These are phyloP conservation scores for Lateolabrax maculatus DNA, from an alignment of 2,797 vertebrate genomes.

Conservation along the genomic window DNA sequence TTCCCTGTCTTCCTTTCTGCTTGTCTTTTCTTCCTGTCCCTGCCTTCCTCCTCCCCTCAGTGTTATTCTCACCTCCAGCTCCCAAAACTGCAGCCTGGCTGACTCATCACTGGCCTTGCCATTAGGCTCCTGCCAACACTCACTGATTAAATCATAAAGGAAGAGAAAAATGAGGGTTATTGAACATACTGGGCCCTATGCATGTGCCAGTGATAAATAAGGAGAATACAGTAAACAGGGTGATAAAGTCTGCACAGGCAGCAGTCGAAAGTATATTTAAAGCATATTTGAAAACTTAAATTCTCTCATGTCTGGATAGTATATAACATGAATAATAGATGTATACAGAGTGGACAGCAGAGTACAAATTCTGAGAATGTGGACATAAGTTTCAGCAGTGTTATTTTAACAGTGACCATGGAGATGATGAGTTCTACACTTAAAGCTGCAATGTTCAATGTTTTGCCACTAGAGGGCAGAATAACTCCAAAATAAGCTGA, in stretches of 20 bases:
- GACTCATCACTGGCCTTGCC: conserved; percentile 86
- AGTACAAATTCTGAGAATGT: conserved; percentile 41
- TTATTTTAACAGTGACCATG: conserved; percentile 45
- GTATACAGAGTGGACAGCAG: conserved; percentile 40
- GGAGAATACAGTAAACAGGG: conserved; percentile 66
- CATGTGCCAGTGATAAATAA: conserved; percentile 74
- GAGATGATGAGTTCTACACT: conserved; percentile 33
- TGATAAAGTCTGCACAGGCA: conserved; percentile 60
- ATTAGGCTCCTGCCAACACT: conserved; percentile 85
- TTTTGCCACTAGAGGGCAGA: conserved; percentile 73
- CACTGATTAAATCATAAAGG: conserved; percentile 85
- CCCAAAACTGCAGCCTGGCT: conserved; percentile 83
- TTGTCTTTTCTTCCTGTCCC: conserved; percentile 71
- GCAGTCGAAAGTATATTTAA: conserved; percentile 59
- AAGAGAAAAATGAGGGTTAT: conserved; percentile 72
- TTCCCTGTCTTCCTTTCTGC: conserved; percentile 57
- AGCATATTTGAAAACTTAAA: conserved; percentile 53
- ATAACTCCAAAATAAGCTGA: conserved; percentile 59
- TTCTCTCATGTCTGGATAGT: conserved; percentile 37
- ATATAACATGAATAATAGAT: conserved; percentile 50
- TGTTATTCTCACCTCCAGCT: conserved; percentile 86
- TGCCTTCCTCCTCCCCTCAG: conserved; percentile 71
- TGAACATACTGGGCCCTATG: conserved; percentile 67
- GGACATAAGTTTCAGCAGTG: conserved; percentile 26
- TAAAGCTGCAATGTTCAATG: conserved; percentile 53